These are phyloP conservation scores for Propithecus coquereli DNA, from an alignment of 2,113 vertebrate species.

Conservation along the genomic window DNA sequence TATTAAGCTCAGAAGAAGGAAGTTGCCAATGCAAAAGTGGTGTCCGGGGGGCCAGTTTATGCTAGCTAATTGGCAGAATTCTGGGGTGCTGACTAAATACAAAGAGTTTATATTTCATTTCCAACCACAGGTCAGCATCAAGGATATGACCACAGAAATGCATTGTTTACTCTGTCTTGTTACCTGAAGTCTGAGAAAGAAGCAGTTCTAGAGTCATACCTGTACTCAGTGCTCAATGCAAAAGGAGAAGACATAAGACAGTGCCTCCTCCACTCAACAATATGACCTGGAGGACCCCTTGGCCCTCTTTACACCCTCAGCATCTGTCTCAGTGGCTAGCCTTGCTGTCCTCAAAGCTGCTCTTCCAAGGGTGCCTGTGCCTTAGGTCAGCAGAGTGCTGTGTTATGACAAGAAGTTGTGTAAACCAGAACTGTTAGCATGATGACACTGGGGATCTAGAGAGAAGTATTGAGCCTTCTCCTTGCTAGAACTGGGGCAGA, in stretches of 20 bases:
- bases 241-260: neutral
- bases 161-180: neutral
- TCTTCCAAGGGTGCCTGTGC: neutral
- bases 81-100: neutral
- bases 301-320: rapidly evolving
- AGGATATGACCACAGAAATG: neutral
- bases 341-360: neutral
- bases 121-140: neutral
- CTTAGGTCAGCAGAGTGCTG: neutral
- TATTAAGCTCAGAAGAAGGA: constrained; percentile 40
- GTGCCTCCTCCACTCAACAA: neutral
- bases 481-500: neutral
- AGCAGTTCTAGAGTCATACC: neutral
- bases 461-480: neutral
- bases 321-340: neutral
- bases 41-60: neutral
- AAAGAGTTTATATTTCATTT: constrained; percentile 31
- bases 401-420: rapidly evolving
- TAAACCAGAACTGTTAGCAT: neutral
- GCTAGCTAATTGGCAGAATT: neutral
- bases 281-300: rapidly evolving
- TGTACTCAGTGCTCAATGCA: neutral
- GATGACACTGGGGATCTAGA: neutral
- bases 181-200: neutral
- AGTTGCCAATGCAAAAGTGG: neutral